phyloP scores from a whole-genome alignment of 2,113 vertebrate genomes.

The Protobothrops mucrosquamatus region DNA sequence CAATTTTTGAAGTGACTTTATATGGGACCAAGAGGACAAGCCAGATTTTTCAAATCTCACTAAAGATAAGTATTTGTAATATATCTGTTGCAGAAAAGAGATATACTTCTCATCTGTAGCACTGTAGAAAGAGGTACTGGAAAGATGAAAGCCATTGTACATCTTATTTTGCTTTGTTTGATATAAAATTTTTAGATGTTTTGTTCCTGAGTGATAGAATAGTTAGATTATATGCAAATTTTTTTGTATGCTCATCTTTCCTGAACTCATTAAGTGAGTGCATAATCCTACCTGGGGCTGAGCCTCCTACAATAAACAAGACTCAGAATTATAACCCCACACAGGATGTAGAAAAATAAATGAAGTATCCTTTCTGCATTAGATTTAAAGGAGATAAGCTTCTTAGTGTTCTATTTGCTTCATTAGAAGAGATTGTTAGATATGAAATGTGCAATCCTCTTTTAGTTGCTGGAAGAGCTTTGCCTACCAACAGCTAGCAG shows the following conservation, averaged over 20 bases:
- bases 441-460: constrained; percentile 14
- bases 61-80: neutral
- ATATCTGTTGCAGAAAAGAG: neutral
- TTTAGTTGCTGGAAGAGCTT: constrained; percentile 34
- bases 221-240: neutral
- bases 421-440: constrained; percentile 24
- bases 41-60: neutral
- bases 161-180: neutral
- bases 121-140: neutral
- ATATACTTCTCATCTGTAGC: neutral
- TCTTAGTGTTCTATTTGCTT: constrained; percentile 19
- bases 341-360: constrained; percentile 13
- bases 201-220: neutral
- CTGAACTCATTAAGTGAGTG: neutral
- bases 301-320: constrained; percentile 2
- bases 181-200: neutral
- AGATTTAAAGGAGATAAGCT: constrained; percentile 18
- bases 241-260: neutral
- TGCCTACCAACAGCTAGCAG: neutral
- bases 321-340: constrained; percentile 5
- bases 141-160: neutral
- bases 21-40: neutral
- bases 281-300: neutral
- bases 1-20: neutral
- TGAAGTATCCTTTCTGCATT: constrained; percentile 13